Evolutionary conservation across 92 coral and sea anemone genomes (phyloP), one percentile per base, ranked within the genome.

Genomic region (Desmophyllum pertusum): DNA sequence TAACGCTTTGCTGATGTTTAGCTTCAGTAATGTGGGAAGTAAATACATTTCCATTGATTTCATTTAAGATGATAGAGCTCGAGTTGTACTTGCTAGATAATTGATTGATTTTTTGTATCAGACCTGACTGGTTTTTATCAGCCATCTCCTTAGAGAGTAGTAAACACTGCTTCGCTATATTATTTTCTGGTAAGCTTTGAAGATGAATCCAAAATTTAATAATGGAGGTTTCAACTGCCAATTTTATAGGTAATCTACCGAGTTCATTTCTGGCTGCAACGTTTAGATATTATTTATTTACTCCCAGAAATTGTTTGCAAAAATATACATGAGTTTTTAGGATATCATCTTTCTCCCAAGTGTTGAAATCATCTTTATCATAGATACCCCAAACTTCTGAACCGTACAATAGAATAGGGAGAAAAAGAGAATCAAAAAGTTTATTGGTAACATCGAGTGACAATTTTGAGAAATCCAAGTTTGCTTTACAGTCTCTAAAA

Each of bases 381-480:
- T 30, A 66, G 13, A 66, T 66, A 29, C 71, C 40, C 71, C 71
- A 66, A 15, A 66, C 71, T 31, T 66, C 40, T 13, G 71, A 66
- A 31, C 71, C 71, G 21, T 36, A 66, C 71, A 30, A 3, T 15
- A 66, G 18, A 65, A 65, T 10, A 1, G 41, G 41, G 21, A 31
- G 41, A 18, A 10, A 4, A 29, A 65, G 9, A 29, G 42, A 65
- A 36, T 65, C 30, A 6, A 65, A 30, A n/a, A 63, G n/a, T 63
- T 63, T 53, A 18, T 18, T 53, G 37, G 14, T n/a, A 30, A 63
- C 35, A 71, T 73, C 19, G n/a, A n/a, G n/a, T n/a, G n/a, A n/a
- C n/a, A n/a, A n/a, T n/a, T n/a, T 73, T 40, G 42, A 18, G 17
- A 39, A 73, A 31, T 70, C 75, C n/a, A n/a, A n/a, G n/a, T n/a